phyloP scores from a whole-genome alignment of 2,888 invertebrate species.

The Tillus elongatus region DNA sequence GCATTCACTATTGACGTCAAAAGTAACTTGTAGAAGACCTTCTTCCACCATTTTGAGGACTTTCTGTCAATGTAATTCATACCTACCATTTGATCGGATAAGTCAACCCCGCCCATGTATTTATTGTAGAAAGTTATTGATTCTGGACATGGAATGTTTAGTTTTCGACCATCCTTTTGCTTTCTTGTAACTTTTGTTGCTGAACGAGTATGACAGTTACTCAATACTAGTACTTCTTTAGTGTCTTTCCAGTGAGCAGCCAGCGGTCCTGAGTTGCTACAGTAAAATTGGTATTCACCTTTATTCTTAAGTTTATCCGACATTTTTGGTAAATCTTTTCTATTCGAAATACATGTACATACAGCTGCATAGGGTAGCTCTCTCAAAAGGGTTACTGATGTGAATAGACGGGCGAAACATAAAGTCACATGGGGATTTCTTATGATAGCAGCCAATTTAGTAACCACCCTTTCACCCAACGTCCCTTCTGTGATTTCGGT shows the following conservation, averaged over 20 bases:
- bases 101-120: too few species aligned
- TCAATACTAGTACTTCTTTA: slow-evolving; percentile 17
- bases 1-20: too few species aligned
- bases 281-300: slow-evolving; percentile 8
- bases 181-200: too few species aligned
- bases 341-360: slow-evolving; percentile 12
- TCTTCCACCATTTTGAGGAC: too few species aligned
- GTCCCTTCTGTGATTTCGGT: slow-evolving; percentile 13
- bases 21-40: too few species aligned
- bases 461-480: slow-evolving; percentile 23
- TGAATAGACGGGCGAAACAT: slow-evolving; percentile 15
- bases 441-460: slow-evolving; percentile 11
- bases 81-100: too few species aligned
- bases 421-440: slow-evolving; percentile 8
- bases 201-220: too few species aligned
- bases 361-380: slow-evolving; percentile 13
- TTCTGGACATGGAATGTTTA: too few species aligned
- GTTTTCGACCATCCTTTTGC: too few species aligned
- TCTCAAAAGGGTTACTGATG: slow-evolving; percentile 11
- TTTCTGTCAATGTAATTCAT: too few species aligned
- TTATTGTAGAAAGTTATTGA: too few species aligned
- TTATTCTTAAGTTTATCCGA: slow-evolving; percentile 10
- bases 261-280: neutral
- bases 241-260: slow-evolving; percentile 14
- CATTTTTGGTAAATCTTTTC: slow-evolving; percentile 14